Evolutionary conservation across 2,113 vertebrate species (phyloP), one percentile per base, ranked within the genome.

Genomic region (Maccullochella peelii): DNA sequence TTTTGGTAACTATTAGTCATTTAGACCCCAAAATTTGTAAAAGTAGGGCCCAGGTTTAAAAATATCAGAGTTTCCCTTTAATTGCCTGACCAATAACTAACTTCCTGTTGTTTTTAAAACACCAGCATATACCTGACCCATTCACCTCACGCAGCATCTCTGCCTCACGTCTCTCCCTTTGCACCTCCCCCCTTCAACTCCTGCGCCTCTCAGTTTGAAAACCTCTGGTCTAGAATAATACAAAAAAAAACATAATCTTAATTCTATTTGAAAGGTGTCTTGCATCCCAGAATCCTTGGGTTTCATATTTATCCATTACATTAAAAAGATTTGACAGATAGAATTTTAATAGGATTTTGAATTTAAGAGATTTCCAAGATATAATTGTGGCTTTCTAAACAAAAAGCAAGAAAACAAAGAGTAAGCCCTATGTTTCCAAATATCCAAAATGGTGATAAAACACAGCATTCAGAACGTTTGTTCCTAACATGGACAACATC

Each of bases 401-500:
- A 21, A 68, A 76, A 77, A 86, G 33, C n/a, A 4, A 61, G 10
- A 42, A 65, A 30, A 72, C 12, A 54, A 5, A 14, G 15, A 25
- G 38, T 5, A 38, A 83, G 23, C 27, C 20, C 3, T 36, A 27
- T 63, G 84, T 77, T 76, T 88, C 65, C 57, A 73, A 77, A 81
- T 67, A 79, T 20, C n/a, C 52, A 25, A 73, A 80, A 57, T 7
- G 55, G 5, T 18, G 2, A 40, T 63, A 58, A 80, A 78, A n/a
- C 21, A 20, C 20, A 57, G 52, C 62, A 18, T 47, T 65, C 8
- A 59, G 57, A 65, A 67, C 36, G 42, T 80, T 65, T 52, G 21
- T 77, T 76, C n/a, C 47, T 67, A 77, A 81, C 67, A 87, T 38
- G 57, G 25, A 83, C 57, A 66, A 36, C 40, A 23, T 65, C 74